Evolutionary conservation across 2,888 invertebrate species (phyloP).

Genomic region (Onchidella celtica): DNA sequence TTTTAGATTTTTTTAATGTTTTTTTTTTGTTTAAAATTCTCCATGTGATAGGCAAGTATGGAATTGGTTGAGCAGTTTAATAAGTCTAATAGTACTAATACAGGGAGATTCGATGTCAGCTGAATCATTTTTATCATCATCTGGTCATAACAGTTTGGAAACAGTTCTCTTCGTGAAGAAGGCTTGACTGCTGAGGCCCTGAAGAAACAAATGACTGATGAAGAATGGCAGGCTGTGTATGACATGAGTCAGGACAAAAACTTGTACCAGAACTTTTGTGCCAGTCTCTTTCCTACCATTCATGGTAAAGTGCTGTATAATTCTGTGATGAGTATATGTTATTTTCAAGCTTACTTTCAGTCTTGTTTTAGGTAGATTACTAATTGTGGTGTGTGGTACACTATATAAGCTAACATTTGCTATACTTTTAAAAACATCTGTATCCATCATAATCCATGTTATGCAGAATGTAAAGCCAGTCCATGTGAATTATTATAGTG

Average conservation of each 20-base stretch:
- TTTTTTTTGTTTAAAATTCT: background rate
- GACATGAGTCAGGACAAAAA: constrained; percentile 97
- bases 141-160: constrained; percentile 86
- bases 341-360: no score
- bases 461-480: no score
- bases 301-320: constrained; percentile 88
- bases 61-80: no score
- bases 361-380: no score
- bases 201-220: constrained; percentile 92
- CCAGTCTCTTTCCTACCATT: constrained; percentile 95
- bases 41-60: no score
- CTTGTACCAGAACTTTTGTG: constrained; percentile 93
- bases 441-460: no score
- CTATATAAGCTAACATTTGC: no score
- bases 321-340: no score
- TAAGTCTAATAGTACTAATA: background rate
- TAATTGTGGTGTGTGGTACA: no score
- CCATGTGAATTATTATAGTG: no score
- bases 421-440: no score
- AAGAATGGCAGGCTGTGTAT: constrained; percentile 93
- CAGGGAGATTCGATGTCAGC: no score
- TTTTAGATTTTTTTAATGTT: background rate
- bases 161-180: constrained; percentile 90
- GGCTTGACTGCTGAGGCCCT: constrained; percentile 95
- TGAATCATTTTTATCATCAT: background rate